phyloP scores from a whole-genome alignment of 2,797 vertebrate genomes.

The Acrocephalus scirpaceus region DNA sequence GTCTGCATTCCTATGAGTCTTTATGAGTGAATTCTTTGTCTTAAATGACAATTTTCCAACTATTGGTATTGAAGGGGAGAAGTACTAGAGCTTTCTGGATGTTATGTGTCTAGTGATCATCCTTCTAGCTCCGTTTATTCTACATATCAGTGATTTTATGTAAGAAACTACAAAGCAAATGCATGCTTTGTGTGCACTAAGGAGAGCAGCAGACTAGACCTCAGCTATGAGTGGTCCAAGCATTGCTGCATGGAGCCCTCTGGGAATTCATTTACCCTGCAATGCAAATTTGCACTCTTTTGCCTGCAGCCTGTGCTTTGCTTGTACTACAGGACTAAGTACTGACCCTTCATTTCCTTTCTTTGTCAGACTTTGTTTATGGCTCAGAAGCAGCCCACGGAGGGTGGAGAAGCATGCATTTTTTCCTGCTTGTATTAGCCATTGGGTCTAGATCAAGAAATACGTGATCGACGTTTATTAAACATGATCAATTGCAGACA shows the following conservation, averaged over 20 bases:
- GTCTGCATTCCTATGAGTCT: background rate
- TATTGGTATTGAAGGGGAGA: background rate
- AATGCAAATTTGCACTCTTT: background rate
- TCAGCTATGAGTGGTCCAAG: background rate
- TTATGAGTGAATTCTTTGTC: background rate
- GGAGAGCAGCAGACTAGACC: background rate
- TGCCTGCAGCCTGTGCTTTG: background rate
- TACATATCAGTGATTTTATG: fast-evolving
- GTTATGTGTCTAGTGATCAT: background rate
- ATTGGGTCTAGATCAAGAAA: constrained; percentile 41
- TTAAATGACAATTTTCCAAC: background rate
- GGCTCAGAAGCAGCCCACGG: background rate
- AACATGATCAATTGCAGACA: constrained; percentile 8
- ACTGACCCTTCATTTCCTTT: background rate
- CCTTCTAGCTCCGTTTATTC: background rate
- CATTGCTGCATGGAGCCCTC: background rate
- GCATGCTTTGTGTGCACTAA: background rate
- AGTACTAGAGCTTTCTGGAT: background rate
- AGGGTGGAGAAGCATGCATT: background rate
- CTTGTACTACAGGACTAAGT: background rate
- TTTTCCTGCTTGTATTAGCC: constrained; percentile 23
- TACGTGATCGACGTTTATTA: background rate
- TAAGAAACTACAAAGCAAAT: background rate
- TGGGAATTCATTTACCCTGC: background rate
- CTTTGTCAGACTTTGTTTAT: background rate